phyloP scores from a whole-genome alignment of 1,140 invertebrate genomes.

The Pseudachorutes palmiensis region DNA sequence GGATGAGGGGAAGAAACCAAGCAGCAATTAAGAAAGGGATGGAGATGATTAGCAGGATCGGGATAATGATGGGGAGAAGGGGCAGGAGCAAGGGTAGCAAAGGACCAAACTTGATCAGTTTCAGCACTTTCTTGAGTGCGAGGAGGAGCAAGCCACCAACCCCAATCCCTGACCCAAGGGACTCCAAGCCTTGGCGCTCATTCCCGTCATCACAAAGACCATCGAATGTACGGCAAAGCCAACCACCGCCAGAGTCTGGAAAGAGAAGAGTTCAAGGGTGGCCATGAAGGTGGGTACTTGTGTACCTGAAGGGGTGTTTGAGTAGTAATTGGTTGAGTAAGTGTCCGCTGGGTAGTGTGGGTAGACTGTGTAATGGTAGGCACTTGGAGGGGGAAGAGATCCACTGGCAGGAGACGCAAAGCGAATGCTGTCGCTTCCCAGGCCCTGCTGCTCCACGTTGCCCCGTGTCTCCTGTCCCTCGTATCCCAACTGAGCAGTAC shows the following conservation, averaged over 20 bases:
- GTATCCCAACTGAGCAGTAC: too few relatives aligned
- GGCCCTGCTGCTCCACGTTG: too few relatives aligned
- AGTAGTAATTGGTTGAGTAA: too few relatives aligned
- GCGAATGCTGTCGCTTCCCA: too few relatives aligned
- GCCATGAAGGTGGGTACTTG: background rate
- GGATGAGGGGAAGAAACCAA: background rate
- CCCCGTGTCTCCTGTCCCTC: too few relatives aligned
- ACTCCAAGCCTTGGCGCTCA: background rate
- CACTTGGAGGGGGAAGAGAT: background rate
- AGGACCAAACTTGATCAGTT: background rate
- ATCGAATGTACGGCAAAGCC: background rate
- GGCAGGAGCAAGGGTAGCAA: background rate
- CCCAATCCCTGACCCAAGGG: background rate
- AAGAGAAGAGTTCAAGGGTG: background rate
- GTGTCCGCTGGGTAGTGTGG: background rate
- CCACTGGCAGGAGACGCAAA: too few relatives aligned
- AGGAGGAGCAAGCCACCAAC: background rate
- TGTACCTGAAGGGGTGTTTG: too few relatives aligned
- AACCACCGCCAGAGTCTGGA: background rate
- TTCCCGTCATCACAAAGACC: background rate
- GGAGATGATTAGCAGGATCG: slow-evolving; percentile 1
- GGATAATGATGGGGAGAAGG: background rate
- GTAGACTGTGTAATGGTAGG: background rate
- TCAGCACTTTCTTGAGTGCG: background rate
- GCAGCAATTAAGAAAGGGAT: slow-evolving; percentile 10